These are phyloP conservation scores for Drosophila yooni DNA, from an alignment of 2,888 invertebrate species.

Conservation along the genomic window DNA sequence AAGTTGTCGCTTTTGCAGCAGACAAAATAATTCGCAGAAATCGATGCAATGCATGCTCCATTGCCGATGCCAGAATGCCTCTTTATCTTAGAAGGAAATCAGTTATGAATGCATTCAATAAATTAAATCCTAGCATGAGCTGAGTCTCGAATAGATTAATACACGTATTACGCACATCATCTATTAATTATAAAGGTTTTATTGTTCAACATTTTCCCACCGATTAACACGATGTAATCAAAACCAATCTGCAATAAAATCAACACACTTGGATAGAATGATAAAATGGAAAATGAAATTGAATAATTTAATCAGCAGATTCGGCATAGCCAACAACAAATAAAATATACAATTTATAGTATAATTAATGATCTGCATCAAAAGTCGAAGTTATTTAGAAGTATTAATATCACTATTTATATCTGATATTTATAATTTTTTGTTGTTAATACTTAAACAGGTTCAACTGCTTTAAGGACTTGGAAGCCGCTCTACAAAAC, in stretches of 20 bases:
- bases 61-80: background rate
- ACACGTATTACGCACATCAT: background rate
- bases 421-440: background rate
- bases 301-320: background rate
- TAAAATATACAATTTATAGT: background rate
- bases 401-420: background rate
- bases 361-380: background rate
- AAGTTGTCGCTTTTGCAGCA: constrained; percentile 19
- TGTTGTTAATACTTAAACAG: too few relatives aligned
- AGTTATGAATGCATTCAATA: constrained; percentile 9
- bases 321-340: background rate
- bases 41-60: constrained; percentile 3
- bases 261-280: background rate
- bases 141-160: background rate
- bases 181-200: background rate
- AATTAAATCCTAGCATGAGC: background rate
- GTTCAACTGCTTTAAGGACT: background rate
- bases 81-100: background rate
- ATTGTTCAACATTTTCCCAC: background rate
- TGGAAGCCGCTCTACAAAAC: background rate
- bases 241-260: background rate
- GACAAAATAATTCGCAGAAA: constrained; percentile 5
- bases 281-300: background rate
- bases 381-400: background rate
- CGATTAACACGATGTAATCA: too few relatives aligned